These are phyloP conservation scores for Nymphalis io DNA, from an alignment of 1,140 invertebrate genomes.

Conservation along the genomic window DNA sequence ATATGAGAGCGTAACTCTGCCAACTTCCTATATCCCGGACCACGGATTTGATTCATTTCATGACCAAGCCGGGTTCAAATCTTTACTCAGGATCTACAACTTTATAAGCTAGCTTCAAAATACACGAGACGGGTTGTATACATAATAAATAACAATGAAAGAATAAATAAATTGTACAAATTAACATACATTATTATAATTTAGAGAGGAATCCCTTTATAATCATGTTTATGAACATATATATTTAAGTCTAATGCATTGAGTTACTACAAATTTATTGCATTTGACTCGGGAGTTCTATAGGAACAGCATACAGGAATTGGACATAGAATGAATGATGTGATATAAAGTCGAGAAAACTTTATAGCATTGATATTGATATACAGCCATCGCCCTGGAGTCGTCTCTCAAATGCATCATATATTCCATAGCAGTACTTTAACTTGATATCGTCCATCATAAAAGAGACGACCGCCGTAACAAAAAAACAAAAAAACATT, in stretches of 20 bases:
- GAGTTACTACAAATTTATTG: conserved; percentile 24
- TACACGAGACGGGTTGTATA: too few species aligned
- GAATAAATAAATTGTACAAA: conserved; percentile 10
- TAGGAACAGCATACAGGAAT: conserved; percentile 20
- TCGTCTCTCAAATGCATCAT: conserved; percentile 25
- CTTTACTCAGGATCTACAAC: too few species aligned
- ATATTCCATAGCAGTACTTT: conserved; percentile 35
- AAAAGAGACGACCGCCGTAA: conserved; percentile 43
- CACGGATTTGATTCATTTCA: too few species aligned
- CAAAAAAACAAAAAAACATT: conserved; percentile 46
- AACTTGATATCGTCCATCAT: conserved; percentile 49
- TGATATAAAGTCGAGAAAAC: conserved; percentile 19
- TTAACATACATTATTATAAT: conserved; percentile 13
- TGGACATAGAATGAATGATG: conserved; percentile 9
- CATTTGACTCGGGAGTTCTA: conserved; percentile 17
- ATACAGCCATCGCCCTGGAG: conserved; percentile 37
- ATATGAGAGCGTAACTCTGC: too few species aligned
- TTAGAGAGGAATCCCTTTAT: conserved; percentile 13
- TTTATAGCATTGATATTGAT: conserved; percentile 24
- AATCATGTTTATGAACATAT: conserved; percentile 20
- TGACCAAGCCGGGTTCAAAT: too few species aligned
- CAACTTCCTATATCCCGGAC: too few species aligned
- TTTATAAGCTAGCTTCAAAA: too few species aligned
- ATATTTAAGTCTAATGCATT: conserved; percentile 21
- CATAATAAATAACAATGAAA: conserved; percentile 17